Evolutionary conservation across 2,113 vertebrate species (phyloP).

Genomic region (Steatornis caripensis): DNA sequence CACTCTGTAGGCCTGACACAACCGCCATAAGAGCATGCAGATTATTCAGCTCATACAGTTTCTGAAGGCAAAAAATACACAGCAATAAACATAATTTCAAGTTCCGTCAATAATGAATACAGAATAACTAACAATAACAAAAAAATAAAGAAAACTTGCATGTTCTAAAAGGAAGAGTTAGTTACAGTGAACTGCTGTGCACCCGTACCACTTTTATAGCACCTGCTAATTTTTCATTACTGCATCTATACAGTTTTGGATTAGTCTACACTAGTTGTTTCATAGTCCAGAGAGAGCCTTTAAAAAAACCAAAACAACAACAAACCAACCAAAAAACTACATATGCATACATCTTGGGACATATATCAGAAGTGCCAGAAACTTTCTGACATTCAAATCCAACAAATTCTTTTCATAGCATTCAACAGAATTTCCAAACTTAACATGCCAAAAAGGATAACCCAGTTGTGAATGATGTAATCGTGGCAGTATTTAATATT

Average conservation of each 20-base stretch:
- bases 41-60: constrained; percentile 96
- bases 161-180: background rate
- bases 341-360: background rate
- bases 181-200: background rate
- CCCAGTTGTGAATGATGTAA: background rate
- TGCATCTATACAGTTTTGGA: background rate
- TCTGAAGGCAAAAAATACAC: constrained; percentile 69
- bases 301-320: too few relatives aligned
- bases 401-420: background rate
- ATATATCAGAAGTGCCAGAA: background rate
- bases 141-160: background rate
- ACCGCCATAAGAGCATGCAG: constrained; percentile 98
- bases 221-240: background rate
- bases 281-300: background rate
- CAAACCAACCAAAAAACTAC: background rate
- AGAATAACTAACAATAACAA: background rate
- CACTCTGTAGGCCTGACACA: constrained; percentile 93
- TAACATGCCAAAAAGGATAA: background rate
- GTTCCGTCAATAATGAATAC: background rate
- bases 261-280: background rate
- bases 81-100: background rate
- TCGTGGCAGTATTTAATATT: background rate
- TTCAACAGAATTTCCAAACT: background rate
- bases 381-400: background rate
- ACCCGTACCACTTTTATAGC: background rate